A percentile compares a stretch with the other conserved stretches of the same genome.
Conservation (phyloP, 2,888 invertebrate species). For the Parapristionchus giblindavisi region DNA sequence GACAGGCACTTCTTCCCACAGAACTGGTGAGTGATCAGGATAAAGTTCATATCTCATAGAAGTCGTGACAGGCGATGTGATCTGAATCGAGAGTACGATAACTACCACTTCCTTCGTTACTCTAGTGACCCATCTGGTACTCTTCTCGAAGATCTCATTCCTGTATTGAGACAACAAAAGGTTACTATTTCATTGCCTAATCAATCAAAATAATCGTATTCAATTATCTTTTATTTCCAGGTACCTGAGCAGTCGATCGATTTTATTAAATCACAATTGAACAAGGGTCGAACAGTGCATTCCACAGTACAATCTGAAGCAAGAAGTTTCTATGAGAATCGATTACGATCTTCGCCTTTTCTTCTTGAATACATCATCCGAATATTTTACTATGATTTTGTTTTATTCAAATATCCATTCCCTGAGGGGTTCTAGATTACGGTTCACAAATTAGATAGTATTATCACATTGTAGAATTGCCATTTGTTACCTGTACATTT, state of each 20-base stretch:
- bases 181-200: conserved; percentile 37
- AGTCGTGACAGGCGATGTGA: conserved; percentile 60
- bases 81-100: conserved; percentile 44
- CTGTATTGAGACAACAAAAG: conserved; percentile 45
- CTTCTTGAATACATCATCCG: conserved; percentile 64
- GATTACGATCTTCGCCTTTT: conserved; percentile 48
- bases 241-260: conserved; percentile 50
- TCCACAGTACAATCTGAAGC: conserved; percentile 57
- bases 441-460: neutral
- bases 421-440: conserved; percentile 32
- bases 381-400: conserved; percentile 65
- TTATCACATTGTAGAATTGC: too few species aligned
- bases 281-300: conserved; percentile 56
- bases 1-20: conserved; percentile 66
- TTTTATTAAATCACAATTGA: conserved; percentile 53
- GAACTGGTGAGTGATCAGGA: conserved; percentile 52
- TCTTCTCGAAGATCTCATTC: conserved; percentile 47
- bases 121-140: conserved; percentile 50
- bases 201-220: neutral
- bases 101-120: conserved; percentile 53
- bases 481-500: conserved; percentile 15
- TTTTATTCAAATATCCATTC: conserved; percentile 38
- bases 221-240: conserved; percentile 41
- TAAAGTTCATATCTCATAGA: neutral
- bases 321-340: conserved; percentile 49